phyloP scores from a whole-genome alignment of 2,113 vertebrate species.

The Scartelaos histophorus region DNA sequence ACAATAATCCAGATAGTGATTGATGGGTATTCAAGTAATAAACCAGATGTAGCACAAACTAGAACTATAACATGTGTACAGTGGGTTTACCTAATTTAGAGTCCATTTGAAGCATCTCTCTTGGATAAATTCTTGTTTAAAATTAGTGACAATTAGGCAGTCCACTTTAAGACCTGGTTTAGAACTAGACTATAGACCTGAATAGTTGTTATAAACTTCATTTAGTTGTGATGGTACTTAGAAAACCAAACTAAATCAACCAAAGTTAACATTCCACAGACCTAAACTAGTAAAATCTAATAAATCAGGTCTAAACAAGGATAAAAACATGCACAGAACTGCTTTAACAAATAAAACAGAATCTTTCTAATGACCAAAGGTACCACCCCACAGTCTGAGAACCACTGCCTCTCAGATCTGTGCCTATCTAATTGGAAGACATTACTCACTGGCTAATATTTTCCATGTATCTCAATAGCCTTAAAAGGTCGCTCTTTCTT shows the following conservation, averaged over 20 bases:
- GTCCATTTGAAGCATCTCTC: too few species aligned
- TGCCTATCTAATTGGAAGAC: slow-evolving; percentile 41
- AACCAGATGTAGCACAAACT: background rate
- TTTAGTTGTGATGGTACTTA: too few species aligned
- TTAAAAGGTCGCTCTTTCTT: slow-evolving; percentile 11
- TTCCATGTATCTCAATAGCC: slow-evolving; percentile 24
- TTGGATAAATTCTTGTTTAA: too few species aligned
- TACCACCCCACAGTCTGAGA: background rate
- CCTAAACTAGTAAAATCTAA: background rate
- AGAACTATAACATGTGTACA: too few species aligned
- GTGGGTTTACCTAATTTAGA: too few species aligned
- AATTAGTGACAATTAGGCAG: too few species aligned
- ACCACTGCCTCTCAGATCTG: background rate
- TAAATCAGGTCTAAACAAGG: background rate
- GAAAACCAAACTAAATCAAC: too few species aligned
- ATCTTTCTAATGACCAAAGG: background rate
- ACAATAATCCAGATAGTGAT: background rate
- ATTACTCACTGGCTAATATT: slow-evolving; percentile 30
- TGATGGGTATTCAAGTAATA: background rate
- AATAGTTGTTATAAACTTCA: too few species aligned
- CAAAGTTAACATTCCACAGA: background rate
- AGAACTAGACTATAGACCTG: too few species aligned
- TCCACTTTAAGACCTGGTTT: too few species aligned
- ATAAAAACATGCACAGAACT: background rate
- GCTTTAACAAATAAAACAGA: background rate